Evolutionary conservation across 53 echinoderm and acorn worm species (phyloP), one percentile per base, ranked within the genome.

Genomic region (Hippasteria phrygiana): DNA sequence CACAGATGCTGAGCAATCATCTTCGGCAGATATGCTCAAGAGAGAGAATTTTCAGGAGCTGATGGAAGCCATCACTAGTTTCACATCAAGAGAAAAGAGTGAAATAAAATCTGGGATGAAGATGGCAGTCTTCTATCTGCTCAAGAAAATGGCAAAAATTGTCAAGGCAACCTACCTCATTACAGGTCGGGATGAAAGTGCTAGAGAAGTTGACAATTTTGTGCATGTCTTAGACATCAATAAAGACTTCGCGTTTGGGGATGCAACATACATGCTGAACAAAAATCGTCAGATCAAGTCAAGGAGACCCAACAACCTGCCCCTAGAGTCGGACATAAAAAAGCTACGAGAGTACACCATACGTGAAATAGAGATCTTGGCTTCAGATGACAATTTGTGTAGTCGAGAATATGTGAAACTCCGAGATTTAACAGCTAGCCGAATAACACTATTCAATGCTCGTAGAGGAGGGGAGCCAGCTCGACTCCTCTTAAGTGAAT

Each of bases 391-490:
- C 33, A 3, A 33, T 13, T 70, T 3, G 38, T 70, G 14, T 7
- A 1, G 1, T 34, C 70, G 36, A 5, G 36, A 70, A 12, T 70
- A 33, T 13, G 36, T 70, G 8, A 33, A 14, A 36, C 70, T 38
- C 1, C 35, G 70, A 3, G 70, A 70, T 34, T 12, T 70, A 11
- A 34, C 70, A 35, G 70, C 70, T 3, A 3, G 2, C 1, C 37
- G 70, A 1, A 70, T 70, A 34, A 70, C 70, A 31, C 18, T 70
- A 12, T 70, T 70, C 17, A 37, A 38, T 63, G 62, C 62, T 20
- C 36, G 88, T 4, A 26, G 62, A n/a, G 88, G 88, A 2, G 88
- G 76, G 0, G 88, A 88, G 18, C 88, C 88, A 47, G 89, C 79
- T 38, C 20, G 79, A 0, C 47, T 78, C 2, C 54, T 36, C 0